phyloP scores from a whole-genome alignment of 2,113 vertebrate genomes.

The Tenrec ecaudatus region DNA sequence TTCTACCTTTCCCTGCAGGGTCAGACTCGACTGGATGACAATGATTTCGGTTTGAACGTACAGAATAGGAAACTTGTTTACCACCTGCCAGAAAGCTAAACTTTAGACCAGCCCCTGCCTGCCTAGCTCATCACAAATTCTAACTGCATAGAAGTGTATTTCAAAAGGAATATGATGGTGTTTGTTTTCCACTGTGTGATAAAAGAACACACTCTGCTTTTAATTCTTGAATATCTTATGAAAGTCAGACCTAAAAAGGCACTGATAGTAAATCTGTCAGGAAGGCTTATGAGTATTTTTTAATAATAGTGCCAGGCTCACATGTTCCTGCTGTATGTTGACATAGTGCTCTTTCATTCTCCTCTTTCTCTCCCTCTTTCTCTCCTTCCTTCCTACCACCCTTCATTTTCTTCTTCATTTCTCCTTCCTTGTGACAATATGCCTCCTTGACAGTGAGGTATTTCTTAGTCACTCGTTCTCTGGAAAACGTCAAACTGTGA shows the following conservation, averaged over 20 bases:
- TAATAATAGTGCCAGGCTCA: background rate
- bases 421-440: background rate
- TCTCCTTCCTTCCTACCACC: too few species aligned
- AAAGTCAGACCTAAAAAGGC: background rate
- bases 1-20: too few species aligned
- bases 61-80: too few species aligned
- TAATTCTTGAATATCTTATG: background rate
- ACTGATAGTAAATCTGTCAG: background rate
- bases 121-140: too few species aligned
- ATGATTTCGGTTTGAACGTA: too few species aligned
- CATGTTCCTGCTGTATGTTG: background rate
- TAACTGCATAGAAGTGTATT: too few species aligned
- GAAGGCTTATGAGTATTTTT: background rate
- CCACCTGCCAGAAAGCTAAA: too few species aligned
- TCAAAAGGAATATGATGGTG: background rate
- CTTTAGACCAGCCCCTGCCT: too few species aligned
- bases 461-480: constrained; percentile 1
- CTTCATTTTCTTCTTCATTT: background rate
- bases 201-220: constrained; percentile 27
- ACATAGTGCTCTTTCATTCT: background rate
- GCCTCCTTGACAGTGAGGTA: background rate
- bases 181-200: background rate
- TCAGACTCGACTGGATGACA: too few species aligned
- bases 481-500: constrained; percentile 1
- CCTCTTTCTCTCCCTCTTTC: too few species aligned